These are phyloP conservation scores for Drosophila bipectinata DNA, from an alignment of 1,140 invertebrate species.

Conservation along the genomic window DNA sequence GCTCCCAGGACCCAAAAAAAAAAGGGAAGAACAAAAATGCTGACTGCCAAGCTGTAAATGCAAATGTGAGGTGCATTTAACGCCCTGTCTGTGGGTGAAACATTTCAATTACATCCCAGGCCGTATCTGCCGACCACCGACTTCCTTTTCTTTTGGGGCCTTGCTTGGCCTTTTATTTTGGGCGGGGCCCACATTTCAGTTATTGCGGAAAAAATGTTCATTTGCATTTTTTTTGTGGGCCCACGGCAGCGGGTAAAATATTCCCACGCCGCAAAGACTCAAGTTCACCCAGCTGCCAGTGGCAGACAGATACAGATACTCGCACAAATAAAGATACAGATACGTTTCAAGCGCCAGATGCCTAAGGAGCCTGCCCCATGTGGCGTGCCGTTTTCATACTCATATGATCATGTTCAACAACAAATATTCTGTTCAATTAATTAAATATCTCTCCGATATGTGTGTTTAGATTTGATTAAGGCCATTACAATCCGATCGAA, in stretches of 20 bases:
- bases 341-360: conserved; percentile 44
- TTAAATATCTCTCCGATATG: conserved; percentile 35
- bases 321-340: conserved; percentile 31
- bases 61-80: conserved; percentile 40
- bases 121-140: conserved; percentile 12
- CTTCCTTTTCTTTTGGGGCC: conserved; percentile 25
- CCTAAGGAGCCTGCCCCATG: conserved; percentile 25
- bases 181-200: conserved; percentile 20
- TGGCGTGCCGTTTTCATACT: conserved; percentile 26
- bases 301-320: conserved; percentile 26
- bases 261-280: conserved; percentile 65
- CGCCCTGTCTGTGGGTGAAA: conserved; percentile 46
- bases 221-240: conserved; percentile 32
- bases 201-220: conserved; percentile 40
- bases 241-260: conserved; percentile 31
- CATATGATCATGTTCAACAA: conserved; percentile 14
- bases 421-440: conserved; percentile 56
- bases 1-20: conserved; percentile 7
- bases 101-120: conserved; percentile 63
- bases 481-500: conserved; percentile 2
- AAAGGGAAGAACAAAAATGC: background rate
- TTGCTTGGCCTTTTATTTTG: conserved; percentile 6
- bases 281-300: conserved; percentile 59
- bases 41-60: conserved; percentile 15
- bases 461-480: conserved; percentile 6